Base-by-base conservation (phyloP, 2,113 vertebrate species). In the Ornithorhynchus anatinus region DNA sequence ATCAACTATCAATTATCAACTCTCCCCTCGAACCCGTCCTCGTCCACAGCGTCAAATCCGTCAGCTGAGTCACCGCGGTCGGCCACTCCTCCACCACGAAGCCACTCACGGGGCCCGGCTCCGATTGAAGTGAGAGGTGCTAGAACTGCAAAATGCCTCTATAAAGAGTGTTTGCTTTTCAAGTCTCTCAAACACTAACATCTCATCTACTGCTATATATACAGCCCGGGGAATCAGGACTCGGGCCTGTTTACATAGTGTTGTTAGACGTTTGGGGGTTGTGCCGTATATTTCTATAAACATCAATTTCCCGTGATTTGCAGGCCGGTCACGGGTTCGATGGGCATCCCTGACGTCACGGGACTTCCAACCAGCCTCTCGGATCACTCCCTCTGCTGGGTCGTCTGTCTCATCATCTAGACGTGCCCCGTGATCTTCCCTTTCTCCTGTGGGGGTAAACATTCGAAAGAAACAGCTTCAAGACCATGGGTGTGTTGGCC, bases 401-500 rank as follows among this genome's bases (percentile, higher is more conserved):
- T 79, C 64, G 75, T 50, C 23, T 83, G 67, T 62, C 66, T 79
- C 52, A 47, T 80, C 69, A 20, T 31, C 25, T 3, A 0, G n/a
- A n/a, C n/a, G 42, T 72, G 68, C 50, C 25, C 27, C 39, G 47
- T n/a, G n/a, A n/a, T 14, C 64, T 54, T 65, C 43, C 61, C 50
- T 75, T 60, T 84, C 77, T 81, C 50, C 68, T 80, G 53, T 47
- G 60, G 85, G 72, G 77, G 76, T 84, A 85, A 88, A 88, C 73
- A 78, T 65, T 88, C 67, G 82, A 85, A 84, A 73, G 84, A 85
- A 85, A 77, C 77, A 85, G 60, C 81, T 81, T 80, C 70, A 64
- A 44, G 48, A 84, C 72, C 72, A 80, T 63, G 37, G 45, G 81
- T 88, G 79, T 64, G 53, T 80, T 84, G 78, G 73, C 70, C 19